These are phyloP conservation scores for Ophion slaviceki DNA, from an alignment of 2,888 invertebrate species.

Conservation along the genomic window DNA sequence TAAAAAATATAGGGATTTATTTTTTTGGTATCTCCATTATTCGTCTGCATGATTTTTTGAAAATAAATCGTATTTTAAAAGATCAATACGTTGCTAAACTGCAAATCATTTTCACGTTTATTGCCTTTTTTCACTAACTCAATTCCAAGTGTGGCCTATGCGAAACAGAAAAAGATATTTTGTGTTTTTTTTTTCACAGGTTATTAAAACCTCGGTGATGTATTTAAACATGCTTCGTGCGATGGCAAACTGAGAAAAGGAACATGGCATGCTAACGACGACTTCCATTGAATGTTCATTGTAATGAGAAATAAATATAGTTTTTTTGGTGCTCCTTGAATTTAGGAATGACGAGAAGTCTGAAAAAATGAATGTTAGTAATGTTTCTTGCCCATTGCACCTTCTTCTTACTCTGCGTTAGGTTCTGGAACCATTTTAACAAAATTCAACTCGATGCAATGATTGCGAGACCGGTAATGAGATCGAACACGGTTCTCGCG, in stretches of 20 bases:
- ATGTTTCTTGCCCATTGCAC: no score
- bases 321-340: neutral
- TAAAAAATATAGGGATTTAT: neutral
- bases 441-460: no score
- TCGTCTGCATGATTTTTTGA: no score
- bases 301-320: neutral
- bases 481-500: no score
- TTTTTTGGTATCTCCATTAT: no score
- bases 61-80: no score
- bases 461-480: no score
- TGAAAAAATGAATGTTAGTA: no score
- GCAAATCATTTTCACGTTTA: neutral
- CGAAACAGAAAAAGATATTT: neutral
- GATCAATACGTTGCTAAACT: neutral
- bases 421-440: no score
- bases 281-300: conserved; percentile 10
- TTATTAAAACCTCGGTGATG: conserved; percentile 71
- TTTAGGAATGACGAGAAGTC: neutral
- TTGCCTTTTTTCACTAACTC: neutral
- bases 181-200: conserved; percentile 58
- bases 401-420: no score
- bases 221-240: conserved; percentile 74
- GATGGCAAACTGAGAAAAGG: conserved; percentile 29
- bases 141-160: neutral
- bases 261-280: neutral